Percentiles rank a stretch among this genome's conserved stretches.
Evolutionary conservation across 23 tunicate species (phyloP).

Genomic region (Ascidia mentula): DNA sequence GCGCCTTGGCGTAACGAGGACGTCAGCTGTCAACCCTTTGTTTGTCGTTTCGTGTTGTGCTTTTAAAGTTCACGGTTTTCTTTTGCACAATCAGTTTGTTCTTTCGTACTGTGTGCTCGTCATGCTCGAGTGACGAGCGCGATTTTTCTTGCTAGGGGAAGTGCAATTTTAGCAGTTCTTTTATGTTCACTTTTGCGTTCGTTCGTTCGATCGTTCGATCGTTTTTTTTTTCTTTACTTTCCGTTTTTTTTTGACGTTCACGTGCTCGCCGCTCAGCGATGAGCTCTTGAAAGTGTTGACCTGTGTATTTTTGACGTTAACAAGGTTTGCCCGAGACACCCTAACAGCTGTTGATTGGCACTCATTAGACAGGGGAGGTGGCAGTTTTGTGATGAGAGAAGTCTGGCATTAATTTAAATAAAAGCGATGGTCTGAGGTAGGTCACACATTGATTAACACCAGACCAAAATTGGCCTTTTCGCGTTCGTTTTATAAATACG

Average conservation of each 20-base stretch:
- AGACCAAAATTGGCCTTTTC: no score
- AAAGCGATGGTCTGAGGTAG: no score
- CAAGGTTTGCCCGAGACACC: background rate
- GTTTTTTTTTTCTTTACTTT: background rate
- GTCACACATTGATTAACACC: no score
- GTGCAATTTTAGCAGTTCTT: slow-evolving; percentile 41
- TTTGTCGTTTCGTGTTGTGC: slow-evolving; percentile 2
- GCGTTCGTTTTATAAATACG: no score
- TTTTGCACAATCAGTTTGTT: slow-evolving; percentile 22
- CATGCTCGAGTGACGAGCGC: background rate
- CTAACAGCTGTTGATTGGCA: background rate
- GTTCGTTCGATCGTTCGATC: no score
- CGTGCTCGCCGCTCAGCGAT: background rate
- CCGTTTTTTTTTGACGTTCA: background rate
- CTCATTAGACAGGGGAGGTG: background rate
- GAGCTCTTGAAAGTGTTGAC: slow-evolving; percentile 8
- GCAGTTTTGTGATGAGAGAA: background rate
- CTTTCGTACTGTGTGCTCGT: background rate
- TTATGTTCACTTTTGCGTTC: slow-evolving; percentile 16
- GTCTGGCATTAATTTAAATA: no score
- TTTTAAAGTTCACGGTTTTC: background rate
- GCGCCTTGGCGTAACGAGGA: slow-evolving; percentile 7
- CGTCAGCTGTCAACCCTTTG: no score
- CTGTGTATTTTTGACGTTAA: slow-evolving; percentile 9
- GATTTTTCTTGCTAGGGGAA: slow-evolving; percentile 4